Evolutionary conservation across 2,113 vertebrate genomes (phyloP), one percentile per base, ranked within the genome.

Genomic region (Cynocephalus volans): DNA sequence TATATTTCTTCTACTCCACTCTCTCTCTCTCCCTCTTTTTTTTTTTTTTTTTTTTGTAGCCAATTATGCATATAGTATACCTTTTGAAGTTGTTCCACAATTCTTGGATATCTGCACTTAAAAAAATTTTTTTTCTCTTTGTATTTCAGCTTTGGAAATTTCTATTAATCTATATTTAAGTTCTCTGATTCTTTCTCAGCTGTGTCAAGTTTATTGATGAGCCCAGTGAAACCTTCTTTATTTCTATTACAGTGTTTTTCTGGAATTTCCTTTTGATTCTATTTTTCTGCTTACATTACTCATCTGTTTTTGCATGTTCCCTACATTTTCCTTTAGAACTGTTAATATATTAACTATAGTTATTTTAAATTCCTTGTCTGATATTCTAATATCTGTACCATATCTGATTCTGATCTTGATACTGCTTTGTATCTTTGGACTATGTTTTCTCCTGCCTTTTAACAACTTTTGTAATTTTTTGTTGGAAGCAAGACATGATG

Each of bases 351-450:
- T 91, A 82, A 86, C 95, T 84, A 12, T 65, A 54, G n/a, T 75
- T 56, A 95, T 60, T 81, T 96, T 70, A 85, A 93, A 76, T 84
- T 88, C 8, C 36, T n/a, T 73, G 4, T 67, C 45, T 64, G 80
- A 82, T 76, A 90, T 64, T 70, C 31, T 13, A 70, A 28, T n/a
- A 50, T 48, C 17, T 75, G 10, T n/a, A 10, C n/a, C 52, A 10
- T 65, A n/a, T 81, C 21, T 21, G 56, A 85, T 50, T 73, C 45
- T 45, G 31, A 75, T 76, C 90, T n/a, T 79, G 62, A 79, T 73
- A n/a, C 24, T 88, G 4, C 15, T 26, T 65, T 95, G 76, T 62
- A 60, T 67, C 3, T 90, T 73, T 15, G 56, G 33, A 89, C 3
- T 86, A 12, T 54, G 19, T 79, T 83, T 92, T 67, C 19, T 48